Percentiles rank a stretch among this genome's conserved stretches.
These are phyloP conservation scores for Balaenoptera acutorostrata DNA, from an alignment of 2,113 vertebrate genomes.

Conservation along the genomic window DNA sequence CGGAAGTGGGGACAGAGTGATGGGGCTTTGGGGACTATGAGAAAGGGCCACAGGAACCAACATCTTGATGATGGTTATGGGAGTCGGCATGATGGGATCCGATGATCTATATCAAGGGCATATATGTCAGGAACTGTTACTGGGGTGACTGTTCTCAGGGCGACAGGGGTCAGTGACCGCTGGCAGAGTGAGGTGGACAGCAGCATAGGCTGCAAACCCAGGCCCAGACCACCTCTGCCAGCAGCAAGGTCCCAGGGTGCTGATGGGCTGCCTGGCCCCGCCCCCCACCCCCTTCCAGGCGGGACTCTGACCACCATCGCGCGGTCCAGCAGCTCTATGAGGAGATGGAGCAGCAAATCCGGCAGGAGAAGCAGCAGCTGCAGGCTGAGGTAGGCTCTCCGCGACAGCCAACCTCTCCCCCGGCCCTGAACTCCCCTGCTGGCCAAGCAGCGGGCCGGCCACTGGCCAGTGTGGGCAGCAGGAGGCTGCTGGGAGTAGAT, in stretches of 20 bases:
- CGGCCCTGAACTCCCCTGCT: not conserved
- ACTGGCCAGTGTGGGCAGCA: not conserved
- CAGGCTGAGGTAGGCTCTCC: constrained; percentile 73
- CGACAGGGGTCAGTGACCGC: not conserved
- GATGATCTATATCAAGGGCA: not conserved
- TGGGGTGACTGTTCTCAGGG: not conserved
- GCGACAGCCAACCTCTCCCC: not conserved
- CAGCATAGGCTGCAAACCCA: not conserved
- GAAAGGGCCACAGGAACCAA: not conserved
- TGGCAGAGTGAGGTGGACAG: not conserved
- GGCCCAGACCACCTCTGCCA: not conserved
- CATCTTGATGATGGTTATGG: not conserved
- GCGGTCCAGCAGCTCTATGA: constrained; percentile 80
- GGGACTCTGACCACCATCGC: constrained; percentile 74
- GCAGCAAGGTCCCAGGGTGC: not conserved
- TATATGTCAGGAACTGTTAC: not conserved
- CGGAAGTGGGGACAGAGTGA: accelerated
- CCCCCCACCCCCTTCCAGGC: constrained; percentile 54
- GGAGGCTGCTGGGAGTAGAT: not conserved
- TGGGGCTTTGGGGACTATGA: accelerated
- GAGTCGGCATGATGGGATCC: not conserved
- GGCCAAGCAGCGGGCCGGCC: accelerated
- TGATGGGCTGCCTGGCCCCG: accelerated
- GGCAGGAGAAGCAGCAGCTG: constrained; percentile 71
- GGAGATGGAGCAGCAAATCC: constrained; percentile 81